Base-by-base conservation (phyloP, 2,888 invertebrate genomes). In the Chironomus tentans region DNA sequence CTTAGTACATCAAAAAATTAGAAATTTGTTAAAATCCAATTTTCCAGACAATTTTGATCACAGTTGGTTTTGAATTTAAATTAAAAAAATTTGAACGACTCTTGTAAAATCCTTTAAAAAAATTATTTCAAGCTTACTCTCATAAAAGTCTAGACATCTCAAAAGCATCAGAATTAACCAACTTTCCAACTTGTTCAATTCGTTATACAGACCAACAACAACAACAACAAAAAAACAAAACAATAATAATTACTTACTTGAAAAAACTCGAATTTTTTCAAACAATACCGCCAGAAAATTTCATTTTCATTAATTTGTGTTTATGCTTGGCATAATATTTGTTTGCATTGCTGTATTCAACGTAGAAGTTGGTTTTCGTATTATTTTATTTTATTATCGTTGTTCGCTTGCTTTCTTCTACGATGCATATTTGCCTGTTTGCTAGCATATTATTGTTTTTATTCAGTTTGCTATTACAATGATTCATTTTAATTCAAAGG, bases 301-400 rank as follows among this genome's bases (percentile, higher is more conserved):
- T 71, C 12, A 71, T 72, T 72, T 70, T 72, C 72, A 72, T 72
- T 72, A 72, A 72, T 72, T 72, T 61, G 15, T 72, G 61, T 72
- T 72, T 72, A 56, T 62, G 56, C 28, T 72, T 28, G n/a, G 24
- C 6, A 22, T 56, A 28, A 70, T 7, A 46, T 48, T 70, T 70
- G 70, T 21, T 48, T 62, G 21, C 21, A 22, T 62, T 15, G 6
- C 4, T 21, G 21, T 21, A 22, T 3, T 21, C 5, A 21, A 50
- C 15, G 50, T 50, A 50, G 15, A 50, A 15, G 50, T 50, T 50
- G 50, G 38, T 38, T 38, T 38, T 38, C 10, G 38, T 38, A 38
- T 38, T 38, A 38, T 38, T 38, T 10, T 38, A 38, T 38, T 38
- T 10, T 38, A 38, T 38, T 38, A 38, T 38, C 38, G 38, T 38